Evolutionary conservation across 1,140 invertebrate genomes (phyloP).

Genomic region (Panonychus citri): DNA sequence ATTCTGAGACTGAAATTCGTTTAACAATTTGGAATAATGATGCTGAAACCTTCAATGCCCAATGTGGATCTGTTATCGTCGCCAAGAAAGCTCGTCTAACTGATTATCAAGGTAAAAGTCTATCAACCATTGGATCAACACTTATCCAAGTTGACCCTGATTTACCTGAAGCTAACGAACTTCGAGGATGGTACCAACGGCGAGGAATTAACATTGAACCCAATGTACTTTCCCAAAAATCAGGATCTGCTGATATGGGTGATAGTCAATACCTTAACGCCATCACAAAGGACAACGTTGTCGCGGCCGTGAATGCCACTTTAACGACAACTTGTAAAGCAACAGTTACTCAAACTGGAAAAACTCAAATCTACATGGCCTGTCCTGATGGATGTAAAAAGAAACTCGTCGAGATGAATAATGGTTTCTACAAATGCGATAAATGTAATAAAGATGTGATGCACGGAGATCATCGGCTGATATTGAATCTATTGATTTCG

Average conservation of each 20-base stretch:
- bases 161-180: slow-evolving; percentile 52
- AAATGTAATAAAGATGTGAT: slow-evolving; percentile 66
- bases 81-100: slow-evolving; percentile 48
- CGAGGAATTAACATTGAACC: slow-evolving; percentile 35
- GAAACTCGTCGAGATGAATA: slow-evolving; percentile 64
- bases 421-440: slow-evolving; percentile 73
- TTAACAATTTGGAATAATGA: slow-evolving; percentile 31
- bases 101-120: slow-evolving; percentile 41
- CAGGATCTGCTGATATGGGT: slow-evolving; percentile 17
- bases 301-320: not conserved
- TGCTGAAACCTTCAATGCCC: slow-evolving; percentile 58
- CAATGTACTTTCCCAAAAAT: slow-evolving; percentile 34
- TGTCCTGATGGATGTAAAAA: slow-evolving; percentile 79
- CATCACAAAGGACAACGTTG: slow-evolving; percentile 32
- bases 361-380: slow-evolving; percentile 66
- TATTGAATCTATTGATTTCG: slow-evolving; percentile 45
- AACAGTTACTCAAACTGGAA: slow-evolving; percentile 38
- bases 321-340: slow-evolving; percentile 51
- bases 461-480: slow-evolving; percentile 61
- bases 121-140: slow-evolving; percentile 7
- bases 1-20: slow-evolving; percentile 46
- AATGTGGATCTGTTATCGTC: slow-evolving; percentile 49
- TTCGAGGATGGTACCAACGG: slow-evolving; percentile 72
- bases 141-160: slow-evolving; percentile 58
- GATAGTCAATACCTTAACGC: not conserved